These are phyloP conservation scores for Argyrosomus japonicus DNA, from an alignment of 2,113 vertebrate species.

Conservation along the genomic window DNA sequence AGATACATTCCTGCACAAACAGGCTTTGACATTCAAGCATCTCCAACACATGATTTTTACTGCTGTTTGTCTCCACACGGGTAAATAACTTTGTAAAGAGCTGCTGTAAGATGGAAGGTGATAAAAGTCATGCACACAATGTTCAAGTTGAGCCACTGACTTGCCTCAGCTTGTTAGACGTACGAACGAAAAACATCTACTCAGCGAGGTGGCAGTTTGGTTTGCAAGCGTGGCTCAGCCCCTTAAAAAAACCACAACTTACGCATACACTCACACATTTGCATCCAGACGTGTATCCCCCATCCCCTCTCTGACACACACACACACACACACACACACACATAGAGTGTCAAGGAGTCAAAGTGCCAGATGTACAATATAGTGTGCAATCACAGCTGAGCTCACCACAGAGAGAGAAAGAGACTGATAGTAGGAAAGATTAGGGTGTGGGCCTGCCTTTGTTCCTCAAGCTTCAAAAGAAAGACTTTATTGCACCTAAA, in stretches of 20 bases:
- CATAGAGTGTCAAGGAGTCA: constrained; percentile 57
- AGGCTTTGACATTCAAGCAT: constrained; percentile 21
- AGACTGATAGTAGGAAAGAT: constrained; percentile 42
- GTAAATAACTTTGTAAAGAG: constrained; percentile 32
- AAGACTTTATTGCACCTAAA: constrained; percentile 56
- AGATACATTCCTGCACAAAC: constrained; percentile 14
- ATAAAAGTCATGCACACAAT: constrained; percentile 41
- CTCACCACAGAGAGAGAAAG: constrained; percentile 46
- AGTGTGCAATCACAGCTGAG: constrained; percentile 51
- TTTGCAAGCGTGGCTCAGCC: constrained; percentile 16
- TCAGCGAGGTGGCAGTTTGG: constrained; percentile 53
- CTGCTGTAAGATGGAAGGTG: constrained; percentile 47
- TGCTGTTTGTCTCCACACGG: constrained; percentile 43
- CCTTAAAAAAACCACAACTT: constrained; percentile 36
- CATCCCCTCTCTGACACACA: constrained; percentile 2
- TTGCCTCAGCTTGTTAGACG: constrained; percentile 64
- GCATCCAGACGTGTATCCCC: neutral
- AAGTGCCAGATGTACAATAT: constrained; percentile 72
- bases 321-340: constrained; percentile 16
- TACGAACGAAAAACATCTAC: constrained; percentile 6
- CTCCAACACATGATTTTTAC: constrained; percentile 26
- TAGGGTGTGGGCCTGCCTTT: constrained; percentile 60
- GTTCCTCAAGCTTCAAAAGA: constrained; percentile 73
- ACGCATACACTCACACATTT: neutral
- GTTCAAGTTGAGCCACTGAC: constrained; percentile 28